Percentiles rank a stretch among this genome's conserved stretches.
These are phyloP conservation scores for Philaethria dido DNA, from an alignment of 2,888 invertebrate genomes.

Conservation along the genomic window DNA sequence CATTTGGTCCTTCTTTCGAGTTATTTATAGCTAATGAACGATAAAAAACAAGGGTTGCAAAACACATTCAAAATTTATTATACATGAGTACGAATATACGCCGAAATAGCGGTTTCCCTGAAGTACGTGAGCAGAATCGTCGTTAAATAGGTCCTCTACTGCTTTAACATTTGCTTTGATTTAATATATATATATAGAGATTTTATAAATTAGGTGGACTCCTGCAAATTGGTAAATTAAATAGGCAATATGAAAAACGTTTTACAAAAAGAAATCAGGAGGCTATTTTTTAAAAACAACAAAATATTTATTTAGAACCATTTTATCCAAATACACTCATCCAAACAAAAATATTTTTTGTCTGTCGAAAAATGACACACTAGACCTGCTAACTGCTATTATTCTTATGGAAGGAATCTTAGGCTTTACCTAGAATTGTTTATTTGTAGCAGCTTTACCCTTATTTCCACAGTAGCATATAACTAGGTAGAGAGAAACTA, in stretches of 20 bases:
- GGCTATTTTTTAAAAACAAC: no score
- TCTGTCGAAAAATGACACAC: no score
- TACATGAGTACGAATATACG: slow-evolving; percentile 2
- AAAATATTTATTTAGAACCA: no score
- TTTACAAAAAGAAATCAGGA: neutral
- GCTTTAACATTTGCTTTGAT: slow-evolving; percentile 9
- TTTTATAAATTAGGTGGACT: neutral
- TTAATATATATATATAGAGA: neutral
- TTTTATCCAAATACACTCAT: no score
- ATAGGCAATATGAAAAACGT: neutral
- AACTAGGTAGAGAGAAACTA: no score
- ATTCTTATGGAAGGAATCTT: no score
- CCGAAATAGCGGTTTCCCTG: slow-evolving; percentile 8
- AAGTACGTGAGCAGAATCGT: slow-evolving; percentile 14
- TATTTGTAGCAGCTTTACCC: no score
- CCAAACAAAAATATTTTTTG: no score
- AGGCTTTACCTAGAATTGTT: no score
- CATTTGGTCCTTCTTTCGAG: neutral
- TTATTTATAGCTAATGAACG: slow-evolving; percentile 8
- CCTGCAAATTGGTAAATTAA: neutral
- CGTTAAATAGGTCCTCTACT: neutral
- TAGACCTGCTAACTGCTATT: no score
- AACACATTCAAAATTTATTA: neutral
- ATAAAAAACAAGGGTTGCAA: slow-evolving; percentile 10
- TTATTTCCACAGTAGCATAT: no score